Percentiles rank a stretch among this genome's conserved stretches.
Evolutionary conservation across 2,888 invertebrate species (phyloP).

Genomic region (Podabrus alpinus): DNA sequence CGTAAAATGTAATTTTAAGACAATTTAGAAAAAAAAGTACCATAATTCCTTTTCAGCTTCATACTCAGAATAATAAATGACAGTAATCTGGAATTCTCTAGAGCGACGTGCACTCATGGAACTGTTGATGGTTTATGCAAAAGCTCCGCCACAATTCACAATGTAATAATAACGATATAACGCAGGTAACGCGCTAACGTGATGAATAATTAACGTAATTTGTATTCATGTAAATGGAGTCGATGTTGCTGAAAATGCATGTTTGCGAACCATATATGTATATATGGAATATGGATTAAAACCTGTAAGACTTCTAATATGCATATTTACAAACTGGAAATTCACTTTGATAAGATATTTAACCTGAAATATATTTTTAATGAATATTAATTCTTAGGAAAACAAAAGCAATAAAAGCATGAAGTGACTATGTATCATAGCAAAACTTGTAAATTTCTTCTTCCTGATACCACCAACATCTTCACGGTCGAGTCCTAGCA

Average conservation of each 20-base stretch:
- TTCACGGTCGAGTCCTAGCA: neutral
- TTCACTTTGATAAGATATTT: neutral
- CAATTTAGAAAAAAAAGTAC: neutral
- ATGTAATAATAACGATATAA: conserved; percentile 44
- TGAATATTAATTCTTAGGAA: neutral
- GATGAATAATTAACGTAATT: conserved; percentile 50
- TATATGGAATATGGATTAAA: neutral
- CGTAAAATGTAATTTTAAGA: neutral
- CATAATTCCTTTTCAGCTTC: conserved; percentile 12
- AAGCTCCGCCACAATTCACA: conserved; percentile 38
- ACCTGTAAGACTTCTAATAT: neutral
- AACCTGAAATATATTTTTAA: neutral
- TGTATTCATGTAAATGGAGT: conserved; percentile 45
- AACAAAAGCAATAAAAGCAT: neutral
- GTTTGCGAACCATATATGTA: neutral
- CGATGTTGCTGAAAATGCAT: conserved; percentile 20
- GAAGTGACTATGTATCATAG: neutral
- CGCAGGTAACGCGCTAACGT: conserved; percentile 43
- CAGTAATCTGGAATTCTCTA: conserved; percentile 19
- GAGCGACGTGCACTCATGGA: conserved; percentile 25
- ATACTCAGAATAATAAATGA: conserved; percentile 20
- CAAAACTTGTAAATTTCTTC: neutral
- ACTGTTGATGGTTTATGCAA: conserved; percentile 31
- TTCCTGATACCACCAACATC: neutral
- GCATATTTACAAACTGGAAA: neutral